These are phyloP conservation scores for Anastatus disparis DNA, from an alignment of 1,140 invertebrate genomes.

Conservation along the genomic window DNA sequence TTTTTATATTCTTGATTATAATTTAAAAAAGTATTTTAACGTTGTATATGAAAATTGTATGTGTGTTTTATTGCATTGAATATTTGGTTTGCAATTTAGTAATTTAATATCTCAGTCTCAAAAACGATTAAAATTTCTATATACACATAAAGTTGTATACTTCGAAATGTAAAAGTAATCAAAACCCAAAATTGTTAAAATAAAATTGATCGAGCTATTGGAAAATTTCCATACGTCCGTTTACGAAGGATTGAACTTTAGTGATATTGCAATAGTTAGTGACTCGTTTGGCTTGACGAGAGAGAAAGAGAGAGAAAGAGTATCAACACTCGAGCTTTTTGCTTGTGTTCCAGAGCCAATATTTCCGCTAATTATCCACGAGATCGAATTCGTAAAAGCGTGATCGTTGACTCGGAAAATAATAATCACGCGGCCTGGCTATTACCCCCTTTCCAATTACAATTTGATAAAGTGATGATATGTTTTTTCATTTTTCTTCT, in stretches of 20 bases:
- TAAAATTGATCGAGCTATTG: background rate
- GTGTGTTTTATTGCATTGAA: too few relatives aligned
- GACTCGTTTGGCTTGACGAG: background rate
- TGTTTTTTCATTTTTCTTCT: background rate
- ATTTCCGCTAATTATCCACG: constrained; percentile 30
- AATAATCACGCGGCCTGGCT: background rate
- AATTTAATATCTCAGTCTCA: too few relatives aligned
- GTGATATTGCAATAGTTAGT: too few relatives aligned
- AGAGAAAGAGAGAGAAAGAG: background rate
- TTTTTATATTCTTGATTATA: too few relatives aligned
- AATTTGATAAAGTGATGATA: too few relatives aligned
- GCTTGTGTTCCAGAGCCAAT: background rate
- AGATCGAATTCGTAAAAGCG: background rate
- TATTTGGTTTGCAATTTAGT: too few relatives aligned
- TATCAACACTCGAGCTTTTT: too few relatives aligned
- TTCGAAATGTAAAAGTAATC: background rate
- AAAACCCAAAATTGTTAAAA: background rate
- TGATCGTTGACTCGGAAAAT: constrained; percentile 14
- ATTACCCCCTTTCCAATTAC: background rate
- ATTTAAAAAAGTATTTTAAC: too few relatives aligned
- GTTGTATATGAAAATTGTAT: too few relatives aligned
- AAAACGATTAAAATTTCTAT: too few relatives aligned
- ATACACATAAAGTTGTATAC: too few relatives aligned
- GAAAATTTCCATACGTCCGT: background rate
- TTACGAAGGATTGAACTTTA: background rate